These are phyloP conservation scores for Odontomyia ornata DNA, from an alignment of 2,888 invertebrate species.

Conservation along the genomic window DNA sequence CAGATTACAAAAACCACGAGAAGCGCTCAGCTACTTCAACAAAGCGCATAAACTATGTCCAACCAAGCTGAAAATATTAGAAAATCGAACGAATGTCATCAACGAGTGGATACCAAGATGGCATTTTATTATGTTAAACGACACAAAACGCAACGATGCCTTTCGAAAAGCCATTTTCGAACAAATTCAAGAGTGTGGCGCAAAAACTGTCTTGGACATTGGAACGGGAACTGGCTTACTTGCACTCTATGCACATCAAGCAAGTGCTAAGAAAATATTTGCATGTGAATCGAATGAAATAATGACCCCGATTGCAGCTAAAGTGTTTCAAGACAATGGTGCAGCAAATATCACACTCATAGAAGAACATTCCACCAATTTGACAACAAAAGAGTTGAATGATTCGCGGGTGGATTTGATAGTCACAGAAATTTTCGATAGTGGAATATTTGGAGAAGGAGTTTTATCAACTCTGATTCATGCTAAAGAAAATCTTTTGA, in stretches of 20 bases:
- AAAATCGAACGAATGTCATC: constrained; percentile 66
- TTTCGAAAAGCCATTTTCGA: constrained; percentile 72
- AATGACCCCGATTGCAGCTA: constrained; percentile 71
- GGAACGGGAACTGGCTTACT: constrained; percentile 82
- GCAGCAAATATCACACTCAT: constrained; percentile 65
- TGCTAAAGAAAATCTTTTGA: constrained; percentile 73
- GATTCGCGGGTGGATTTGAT: constrained; percentile 69
- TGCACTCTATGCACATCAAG: constrained; percentile 72
- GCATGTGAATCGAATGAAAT: constrained; percentile 75
- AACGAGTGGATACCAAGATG: constrained; percentile 78
- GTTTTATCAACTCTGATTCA: constrained; percentile 73
- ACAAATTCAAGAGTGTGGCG: constrained; percentile 65
- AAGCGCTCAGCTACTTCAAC: constrained; percentile 49
- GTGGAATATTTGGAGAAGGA: constrained; percentile 80
- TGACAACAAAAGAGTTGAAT: constrained; percentile 61
- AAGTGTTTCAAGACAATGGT: constrained; percentile 67
- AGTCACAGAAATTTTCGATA: constrained; percentile 83
- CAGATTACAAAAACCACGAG: constrained; percentile 50
- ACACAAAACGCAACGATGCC: constrained; percentile 72
- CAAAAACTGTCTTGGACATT: constrained; percentile 73
- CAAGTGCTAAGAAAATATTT: constrained; percentile 67
- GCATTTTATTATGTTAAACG: constrained; percentile 87
- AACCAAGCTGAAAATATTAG: constrained; percentile 44
- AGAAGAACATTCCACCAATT: constrained; percentile 69
- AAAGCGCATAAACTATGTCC: constrained; percentile 47